Evolutionary conservation across 2,797 vertebrate genomes (phyloP), one percentile per base, ranked within the genome.

Genomic region (Limnodromus scolopaceus): DNA sequence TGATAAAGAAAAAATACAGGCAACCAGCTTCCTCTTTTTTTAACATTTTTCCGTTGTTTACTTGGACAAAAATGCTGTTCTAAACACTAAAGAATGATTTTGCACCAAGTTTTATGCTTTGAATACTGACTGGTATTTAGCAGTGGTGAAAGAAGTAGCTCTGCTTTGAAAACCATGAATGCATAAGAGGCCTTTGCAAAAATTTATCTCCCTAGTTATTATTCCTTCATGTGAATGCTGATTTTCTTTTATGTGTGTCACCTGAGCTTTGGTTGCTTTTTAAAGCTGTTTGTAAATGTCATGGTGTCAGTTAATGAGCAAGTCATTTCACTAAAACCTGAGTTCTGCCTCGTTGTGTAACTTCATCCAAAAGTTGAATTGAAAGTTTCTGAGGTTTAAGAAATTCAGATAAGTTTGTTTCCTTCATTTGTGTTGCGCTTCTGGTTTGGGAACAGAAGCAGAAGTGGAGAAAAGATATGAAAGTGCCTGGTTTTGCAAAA

Each of bases 351-450:
- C 7, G 11, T 53, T 58, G 54, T 78, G 78, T 85, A 95, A 95
- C 19, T 82, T 61, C 28, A 87, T 61, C 65, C 53, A 74, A 68
- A 95, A 94, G 79, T 19, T 89, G 88, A 96, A 95, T n/a, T 91
- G 86, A 93, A 96, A 95, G 77, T 69, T 71, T 92, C 43, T 92
- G 58, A 87, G 53, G 74, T 84, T 77, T 92, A 55, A 87, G 51
- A 93, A 93, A 28, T 87, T 58, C 32, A 66, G 4, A 32, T 68
- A 41, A 48, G 58, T 88, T 96, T 70, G 46, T 87, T 96, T 92
- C 54, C 79, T 83, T 89, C 65, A 82, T 91, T 96, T 94, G 63
- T 91, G 38, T 89, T 95, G 71, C 66, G 87, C 57, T 96, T 96
- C 90, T 92, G 34, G 11, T 86, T 91, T 93, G 38, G 27, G 36